Evolutionary conservation across 2,797 vertebrate genomes (phyloP).

Genomic region (Rhinichthys osculus): DNA sequence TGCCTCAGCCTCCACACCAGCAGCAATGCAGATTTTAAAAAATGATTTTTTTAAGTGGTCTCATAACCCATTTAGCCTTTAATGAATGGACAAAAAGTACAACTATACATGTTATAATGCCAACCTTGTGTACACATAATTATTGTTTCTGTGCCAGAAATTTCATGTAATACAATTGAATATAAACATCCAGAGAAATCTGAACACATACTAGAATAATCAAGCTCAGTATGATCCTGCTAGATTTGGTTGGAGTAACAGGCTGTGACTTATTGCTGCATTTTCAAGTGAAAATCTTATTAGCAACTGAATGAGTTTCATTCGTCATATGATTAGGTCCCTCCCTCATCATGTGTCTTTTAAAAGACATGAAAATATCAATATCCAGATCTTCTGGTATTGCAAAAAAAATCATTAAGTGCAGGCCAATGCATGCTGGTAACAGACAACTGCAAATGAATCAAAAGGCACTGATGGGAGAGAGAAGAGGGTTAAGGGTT

Average conservation of each 20-base stretch:
- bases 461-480: not conserved
- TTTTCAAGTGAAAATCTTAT: not conserved
- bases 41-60: not conserved
- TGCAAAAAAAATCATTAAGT: not conserved
- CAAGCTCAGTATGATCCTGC: not conserved
- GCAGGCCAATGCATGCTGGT: not conserved
- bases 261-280: not conserved
- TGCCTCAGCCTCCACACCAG: not conserved
- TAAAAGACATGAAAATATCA: not conserved
- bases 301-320: not conserved
- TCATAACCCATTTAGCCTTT: slow-evolving; percentile 3
- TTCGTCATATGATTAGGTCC: not conserved
- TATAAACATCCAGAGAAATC: not conserved
- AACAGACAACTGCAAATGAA: not conserved
- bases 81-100: not conserved
- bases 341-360: not conserved
- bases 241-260: not conserved
- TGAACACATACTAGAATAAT: not conserved
- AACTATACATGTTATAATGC: not conserved
- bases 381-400: not conserved
- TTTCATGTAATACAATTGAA: slow-evolving; percentile 1
- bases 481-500: not conserved
- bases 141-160: not conserved
- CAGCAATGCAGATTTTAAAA: slow-evolving; percentile 16
- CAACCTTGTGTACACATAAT: not conserved